Base-by-base conservation (phyloP, 1,140 invertebrate species). In the Drosophila nigromelanica region DNA sequence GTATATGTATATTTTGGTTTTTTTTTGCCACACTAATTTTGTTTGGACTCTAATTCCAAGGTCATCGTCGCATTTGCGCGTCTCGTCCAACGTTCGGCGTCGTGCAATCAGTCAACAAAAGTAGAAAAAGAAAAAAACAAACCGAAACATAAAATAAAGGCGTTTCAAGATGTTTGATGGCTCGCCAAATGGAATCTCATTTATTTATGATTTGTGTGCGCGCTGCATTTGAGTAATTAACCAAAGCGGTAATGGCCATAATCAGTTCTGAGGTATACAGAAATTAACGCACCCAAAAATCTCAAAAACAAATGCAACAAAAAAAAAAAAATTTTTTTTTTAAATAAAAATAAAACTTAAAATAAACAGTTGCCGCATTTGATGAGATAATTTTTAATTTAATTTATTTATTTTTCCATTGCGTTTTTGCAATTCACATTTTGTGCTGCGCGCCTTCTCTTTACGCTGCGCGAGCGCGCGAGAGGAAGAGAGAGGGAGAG, bases 301-400 rank as follows among this genome's bases (percentile, higher is more conserved):
- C 11, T n/a, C 35, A 68, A 61, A 54, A 45, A 43, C 40, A 73
- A 39, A 73, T 40, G 51, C 24, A 50, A 56, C 12, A 59, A 18
- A 50, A 27, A 55, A 30, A 69, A 35, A 42, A 21, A 60, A 35
- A 15, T 40, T n/a, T n/a, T n/a, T n/a, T n/a, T n/a, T n/a, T n/a
- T 18, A 54, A 40, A 50, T 14, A 51, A 15, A 24, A 24, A 55
- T 10, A 21, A 24, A 60, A 73, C 48, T 68, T 68, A 73, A 73
- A 73, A 68, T 67, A 69, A 73, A 73, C 56, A 61, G 40, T 42
- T 52, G 56, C 56, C 58, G 21, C 56, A 69, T 78, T 78, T 78
- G 79, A 82, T 82, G 80, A 82, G 80, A 82, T 82, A 82, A 82
- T 82, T 82, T 70, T 82, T 78, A 82, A 82, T 78, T 82, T 82